Base-by-base conservation (phyloP, 2,797 vertebrate species). In the Hypotaenidia okinawae region DNA sequence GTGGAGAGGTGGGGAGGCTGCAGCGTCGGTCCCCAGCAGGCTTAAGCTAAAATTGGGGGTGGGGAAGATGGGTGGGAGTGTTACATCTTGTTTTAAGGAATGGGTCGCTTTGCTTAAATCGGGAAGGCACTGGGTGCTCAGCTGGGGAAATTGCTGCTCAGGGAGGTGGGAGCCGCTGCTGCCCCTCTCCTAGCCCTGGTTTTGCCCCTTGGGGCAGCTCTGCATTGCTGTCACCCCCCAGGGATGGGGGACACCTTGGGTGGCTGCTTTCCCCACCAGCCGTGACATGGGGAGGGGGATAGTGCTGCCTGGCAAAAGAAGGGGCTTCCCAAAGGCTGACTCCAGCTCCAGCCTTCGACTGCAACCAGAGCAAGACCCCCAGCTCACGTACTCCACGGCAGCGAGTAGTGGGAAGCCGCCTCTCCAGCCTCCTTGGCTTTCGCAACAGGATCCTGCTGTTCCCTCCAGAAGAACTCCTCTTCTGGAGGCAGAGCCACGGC, bases 51-150 rank as follows among this genome's bases (percentile, higher is more conserved):
- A 15, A 0, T 84, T 91, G 52, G 4, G 5, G 66, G 75, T 54
- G 4, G 5, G 66, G 82, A 47, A 23, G 47, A 23, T 23, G 47
- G 47, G 22, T 13, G 5, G 66, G 82, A 88, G 43, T 12, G 30
- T 92, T 75, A 63, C 3, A 0, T 33, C 45, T 52, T 1, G 1
- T 24, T 70, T 64, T 11, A 2, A 54, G 25, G 66, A 39, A 70
- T n/a, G 0, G 3, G 47, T 9, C 12, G 64, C 54, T 83, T 54
- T 1, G 13, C 57, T 72, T 16, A 22, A 2, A 22, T 3, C 1
- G 5, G 19, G 24, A 66, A 17, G 1, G 0, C 8, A 1, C 19
- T 0, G 1, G 10, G 6, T 35, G 54, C 68, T 41, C 2, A 3
- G 3, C 10, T 4, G 41, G 68, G 61, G 51, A 80, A 47, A 83